These are phyloP conservation scores for Stramonita haemastoma DNA, from an alignment of 2,888 invertebrate species.

Conservation along the genomic window DNA sequence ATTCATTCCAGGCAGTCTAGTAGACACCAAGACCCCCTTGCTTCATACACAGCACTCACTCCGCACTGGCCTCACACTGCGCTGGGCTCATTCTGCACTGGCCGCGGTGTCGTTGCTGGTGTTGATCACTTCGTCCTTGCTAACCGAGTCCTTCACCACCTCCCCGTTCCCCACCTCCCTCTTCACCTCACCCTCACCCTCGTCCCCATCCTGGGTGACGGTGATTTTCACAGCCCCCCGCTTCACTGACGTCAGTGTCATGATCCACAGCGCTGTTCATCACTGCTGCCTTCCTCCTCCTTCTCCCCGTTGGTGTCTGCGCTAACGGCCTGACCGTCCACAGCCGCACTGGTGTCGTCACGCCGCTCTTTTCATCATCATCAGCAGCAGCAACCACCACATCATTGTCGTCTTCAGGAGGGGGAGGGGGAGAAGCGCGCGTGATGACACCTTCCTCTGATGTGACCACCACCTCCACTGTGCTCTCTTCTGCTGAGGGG, in stretches of 20 bases:
- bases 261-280: background rate
- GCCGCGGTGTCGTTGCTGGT: background rate
- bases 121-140: background rate
- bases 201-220: background rate
- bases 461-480: background rate
- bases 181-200: background rate
- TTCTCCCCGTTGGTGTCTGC: background rate
- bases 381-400: background rate
- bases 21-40: too few relatives aligned
- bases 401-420: background rate
- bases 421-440: background rate
- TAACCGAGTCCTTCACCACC: background rate
- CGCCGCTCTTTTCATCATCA: background rate
- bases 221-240: background rate
- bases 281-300: background rate
- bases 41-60: too few relatives aligned
- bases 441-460: background rate
- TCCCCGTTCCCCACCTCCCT: background rate
- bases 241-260: background rate
- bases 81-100: background rate
- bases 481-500: background rate
- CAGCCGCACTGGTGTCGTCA: background rate
- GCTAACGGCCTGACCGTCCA: background rate
- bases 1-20: too few relatives aligned
- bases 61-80: too few relatives aligned